These are phyloP conservation scores for western clawed frog (Xenopus tropicalis) DNA, from an alignment of 2,113 vertebrate species.

Conservation along the genomic window DNA sequence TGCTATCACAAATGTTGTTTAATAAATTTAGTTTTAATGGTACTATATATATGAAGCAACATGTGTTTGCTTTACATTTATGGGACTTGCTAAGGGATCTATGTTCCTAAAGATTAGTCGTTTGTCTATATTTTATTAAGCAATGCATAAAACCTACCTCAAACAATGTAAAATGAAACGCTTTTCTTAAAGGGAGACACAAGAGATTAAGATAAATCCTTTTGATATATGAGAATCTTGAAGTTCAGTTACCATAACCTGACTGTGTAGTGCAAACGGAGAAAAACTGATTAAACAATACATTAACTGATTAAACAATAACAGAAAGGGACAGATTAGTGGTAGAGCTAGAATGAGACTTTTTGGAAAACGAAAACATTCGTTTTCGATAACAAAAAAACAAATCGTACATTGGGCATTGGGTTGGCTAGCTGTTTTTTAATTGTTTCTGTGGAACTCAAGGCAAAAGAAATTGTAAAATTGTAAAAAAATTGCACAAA, in stretches of 20 bases:
- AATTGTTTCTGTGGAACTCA: too few species aligned
- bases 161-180: slow-evolving; percentile 43
- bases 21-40: too few species aligned
- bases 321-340: not conserved
- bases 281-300: slow-evolving; percentile 24
- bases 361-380: too few species aligned
- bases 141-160: slow-evolving; percentile 40
- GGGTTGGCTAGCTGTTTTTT: too few species aligned
- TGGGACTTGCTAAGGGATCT: not conserved
- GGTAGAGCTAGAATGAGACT: slow-evolving; percentile 2
- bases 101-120: slow-evolving; percentile 31
- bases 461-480: too few species aligned
- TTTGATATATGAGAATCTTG: slow-evolving; percentile 46
- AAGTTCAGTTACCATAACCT: slow-evolving; percentile 23
- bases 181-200: slow-evolving; percentile 41
- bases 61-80: too few species aligned
- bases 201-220: slow-evolving; percentile 40
- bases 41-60: too few species aligned
- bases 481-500: too few species aligned
- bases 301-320: slow-evolving; percentile 28
- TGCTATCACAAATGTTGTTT: too few species aligned
- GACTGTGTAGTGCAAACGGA: slow-evolving; percentile 21
- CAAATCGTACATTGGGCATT: too few species aligned
- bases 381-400: too few species aligned
- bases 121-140: slow-evolving; percentile 40